Percentiles rank a stretch among this genome's conserved stretches.
Evolutionary conservation across 2,888 invertebrate species (phyloP).

Genomic region (Eupithecia inturbata): DNA sequence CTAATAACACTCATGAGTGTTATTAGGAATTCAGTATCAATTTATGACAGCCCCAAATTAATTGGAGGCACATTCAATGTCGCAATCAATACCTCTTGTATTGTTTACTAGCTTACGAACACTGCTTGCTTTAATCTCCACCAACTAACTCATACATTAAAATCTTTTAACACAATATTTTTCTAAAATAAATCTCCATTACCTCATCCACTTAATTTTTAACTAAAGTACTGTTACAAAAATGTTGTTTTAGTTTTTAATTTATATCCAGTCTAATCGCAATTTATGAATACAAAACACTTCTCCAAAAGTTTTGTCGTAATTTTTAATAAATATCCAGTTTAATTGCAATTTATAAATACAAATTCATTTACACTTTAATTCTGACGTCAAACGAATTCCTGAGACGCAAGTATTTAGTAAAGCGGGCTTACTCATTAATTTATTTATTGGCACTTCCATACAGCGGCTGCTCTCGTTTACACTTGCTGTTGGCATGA

Average conservation of each 20-base stretch:
- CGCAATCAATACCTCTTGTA: slow-evolving; percentile 14
- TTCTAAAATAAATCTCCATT: no score
- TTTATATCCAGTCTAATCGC: background rate
- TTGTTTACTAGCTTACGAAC: background rate
- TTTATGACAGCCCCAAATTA: slow-evolving; percentile 36
- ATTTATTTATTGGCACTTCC: slow-evolving; percentile 49
- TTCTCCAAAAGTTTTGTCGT: background rate
- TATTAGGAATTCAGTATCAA: slow-evolving; percentile 39
- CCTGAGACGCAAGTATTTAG: slow-evolving; percentile 52
- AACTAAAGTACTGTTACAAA: no score
- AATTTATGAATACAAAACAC: background rate
- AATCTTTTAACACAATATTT: no score
- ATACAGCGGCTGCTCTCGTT: background rate
- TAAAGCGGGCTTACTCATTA: slow-evolving; percentile 54
- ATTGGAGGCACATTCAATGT: slow-evolving; percentile 31
- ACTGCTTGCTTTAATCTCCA: no score
- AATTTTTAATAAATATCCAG: background rate
- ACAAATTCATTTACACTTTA: background rate
- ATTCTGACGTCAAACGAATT: slow-evolving; percentile 45
- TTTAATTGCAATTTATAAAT: background rate
- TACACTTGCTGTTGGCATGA: background rate
- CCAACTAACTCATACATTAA: no score
- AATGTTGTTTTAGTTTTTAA: no score
- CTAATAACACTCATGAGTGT: slow-evolving; percentile 35
- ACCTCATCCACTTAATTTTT: no score